Conservation (phyloP, 2,113 vertebrate species). For the Actinemys pallida region DNA sequence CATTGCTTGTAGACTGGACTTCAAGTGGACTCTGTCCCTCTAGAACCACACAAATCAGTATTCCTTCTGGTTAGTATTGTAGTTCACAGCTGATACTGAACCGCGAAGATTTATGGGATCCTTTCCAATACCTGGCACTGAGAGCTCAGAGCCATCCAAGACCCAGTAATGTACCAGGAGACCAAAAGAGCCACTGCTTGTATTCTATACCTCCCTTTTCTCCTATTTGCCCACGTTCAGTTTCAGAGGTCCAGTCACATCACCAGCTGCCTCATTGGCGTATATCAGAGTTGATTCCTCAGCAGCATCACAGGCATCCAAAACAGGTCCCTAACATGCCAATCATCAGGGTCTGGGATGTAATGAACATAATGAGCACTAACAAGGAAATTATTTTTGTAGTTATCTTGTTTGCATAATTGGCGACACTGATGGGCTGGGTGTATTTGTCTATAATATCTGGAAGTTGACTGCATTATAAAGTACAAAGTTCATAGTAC, state of each 20-base stretch:
- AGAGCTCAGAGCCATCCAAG: conserved; percentile 29
- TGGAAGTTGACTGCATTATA: conserved; percentile 13
- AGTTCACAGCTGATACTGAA: background rate
- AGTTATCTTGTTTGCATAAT: conserved; percentile 55
- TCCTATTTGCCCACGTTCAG: fast-evolving
- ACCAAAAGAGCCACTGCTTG: fast-evolving
- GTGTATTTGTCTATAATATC: background rate
- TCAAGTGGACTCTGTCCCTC: conserved; percentile 35
- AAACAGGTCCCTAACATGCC: conserved; percentile 9
- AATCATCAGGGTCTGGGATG: background rate
- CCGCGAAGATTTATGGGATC: background rate
- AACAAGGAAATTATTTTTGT: conserved; percentile 58
- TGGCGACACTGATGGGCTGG: conserved; percentile 17
- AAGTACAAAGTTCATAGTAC: background rate
- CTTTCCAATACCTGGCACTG: background rate
- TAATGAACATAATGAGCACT: conserved; percentile 54
- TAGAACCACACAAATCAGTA: background rate
- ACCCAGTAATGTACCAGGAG: background rate
- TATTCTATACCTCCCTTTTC: background rate
- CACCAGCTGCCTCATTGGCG: background rate
- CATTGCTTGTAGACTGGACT: background rate
- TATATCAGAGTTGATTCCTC: conserved; percentile 21
- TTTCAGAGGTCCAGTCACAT: background rate
- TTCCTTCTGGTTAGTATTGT: conserved; percentile 24
- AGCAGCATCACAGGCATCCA: conserved; percentile 2